Percentiles rank a stretch among this genome's conserved stretches.
phyloP scores from a whole-genome alignment of 2,113 vertebrate species.

The Phocoena phocoena region DNA sequence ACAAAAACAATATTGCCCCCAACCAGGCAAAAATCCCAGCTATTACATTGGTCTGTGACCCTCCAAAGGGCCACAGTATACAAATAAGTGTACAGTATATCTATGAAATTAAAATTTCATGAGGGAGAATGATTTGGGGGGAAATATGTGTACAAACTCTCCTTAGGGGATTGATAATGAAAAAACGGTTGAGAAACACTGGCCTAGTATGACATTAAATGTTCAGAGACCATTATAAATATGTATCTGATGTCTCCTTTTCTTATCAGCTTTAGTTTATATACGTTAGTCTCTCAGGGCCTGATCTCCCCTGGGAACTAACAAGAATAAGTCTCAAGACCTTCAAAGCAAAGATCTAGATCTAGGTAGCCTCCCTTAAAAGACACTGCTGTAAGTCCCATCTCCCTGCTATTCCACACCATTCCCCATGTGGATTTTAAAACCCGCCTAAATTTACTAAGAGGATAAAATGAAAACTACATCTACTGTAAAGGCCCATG shows the following conservation, averaged over 20 bases:
- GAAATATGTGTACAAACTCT: not conserved
- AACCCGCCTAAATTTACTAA: not conserved
- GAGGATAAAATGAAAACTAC: not conserved
- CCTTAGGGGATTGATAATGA: not conserved
- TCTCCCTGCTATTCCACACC: not conserved
- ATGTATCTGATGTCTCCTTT: not conserved
- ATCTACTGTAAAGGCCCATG: too few relatives aligned
- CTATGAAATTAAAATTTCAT: not conserved
- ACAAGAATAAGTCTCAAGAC: not conserved
- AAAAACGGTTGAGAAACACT: not conserved
- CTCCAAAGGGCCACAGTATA: not conserved
- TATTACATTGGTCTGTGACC: not conserved
- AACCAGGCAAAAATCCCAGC: not conserved
- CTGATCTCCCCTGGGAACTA: not conserved
- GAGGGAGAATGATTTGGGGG: not conserved
- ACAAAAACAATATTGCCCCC: not conserved
- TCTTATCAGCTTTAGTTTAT: not conserved
- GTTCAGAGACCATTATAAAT: not conserved
- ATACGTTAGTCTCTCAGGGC: not conserved
- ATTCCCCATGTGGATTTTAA: not conserved
- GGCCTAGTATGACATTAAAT: not conserved
- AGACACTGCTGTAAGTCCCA: not conserved
- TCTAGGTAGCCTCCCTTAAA: not conserved
- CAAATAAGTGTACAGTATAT: not conserved
- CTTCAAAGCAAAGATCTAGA: not conserved